Base-by-base conservation (phyloP, 1,140 invertebrate species). In the Rhopalosiphum maidis region DNA sequence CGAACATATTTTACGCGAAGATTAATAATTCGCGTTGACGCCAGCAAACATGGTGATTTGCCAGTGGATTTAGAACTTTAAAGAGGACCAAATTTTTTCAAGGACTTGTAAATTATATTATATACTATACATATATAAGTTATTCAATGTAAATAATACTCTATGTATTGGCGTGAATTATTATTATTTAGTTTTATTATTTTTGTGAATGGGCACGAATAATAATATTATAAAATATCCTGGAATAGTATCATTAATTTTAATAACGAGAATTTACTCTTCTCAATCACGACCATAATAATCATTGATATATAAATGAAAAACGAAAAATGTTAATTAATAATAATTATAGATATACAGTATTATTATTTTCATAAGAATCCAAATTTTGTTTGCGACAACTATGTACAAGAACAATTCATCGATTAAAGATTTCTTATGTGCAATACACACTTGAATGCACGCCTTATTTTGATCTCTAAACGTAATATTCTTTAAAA, bases 391-490 rank as follows among this genome's bases (percentile, higher is more conserved):
- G 51, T 60, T 60, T 41, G 37, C 11, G 5, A 43, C 5, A 41
- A 55, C 51, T 90, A 37, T 60, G 37, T 90, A 90, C 23, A 90
- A 23, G 35, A 41, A 30, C 48, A 88, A 30, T 60, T 18, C 37
- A 60, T 90, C 37, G 23, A 43, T 60, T 60, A 55, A 60, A 30
- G 35, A 43, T 90, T 90, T 90, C 1, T 21, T 5, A 35, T 37
- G 90, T 92, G 77, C 77, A 85, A 92, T 51, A 43, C n/a, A 92
- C n/a, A 85, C 77, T 22, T 54, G 9, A 54, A 54, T 55, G 91
- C 91, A 83, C 77, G 23, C 35, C 68, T 35, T 82, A 54, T 83
- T 68, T 92, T 92, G 91, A 92, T 92, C 91, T 92, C 91, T 92
- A 48, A 90, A 85, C 5, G 35, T 55, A 83, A 92, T 83, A 46